Percentiles rank a stretch among this genome's conserved stretches.
phyloP scores from a whole-genome alignment of 2,113 vertebrate genomes.

The Pristiophorus japonicus region DNA sequence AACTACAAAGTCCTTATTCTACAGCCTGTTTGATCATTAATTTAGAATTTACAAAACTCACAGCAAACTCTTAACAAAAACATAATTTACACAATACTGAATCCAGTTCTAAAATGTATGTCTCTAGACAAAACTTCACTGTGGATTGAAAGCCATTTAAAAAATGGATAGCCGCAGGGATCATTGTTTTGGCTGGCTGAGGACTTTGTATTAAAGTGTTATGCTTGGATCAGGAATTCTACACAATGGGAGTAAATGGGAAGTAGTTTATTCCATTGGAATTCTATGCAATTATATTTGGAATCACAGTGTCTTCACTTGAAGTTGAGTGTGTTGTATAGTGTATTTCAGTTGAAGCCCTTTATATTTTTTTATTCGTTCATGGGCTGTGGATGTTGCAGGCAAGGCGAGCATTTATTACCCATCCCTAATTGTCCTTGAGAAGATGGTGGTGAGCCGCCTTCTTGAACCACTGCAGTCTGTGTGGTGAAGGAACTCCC shows the following conservation, averaged over 20 bases:
- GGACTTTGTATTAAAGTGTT: neutral
- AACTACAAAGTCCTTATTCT: neutral
- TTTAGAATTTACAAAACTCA: neutral
- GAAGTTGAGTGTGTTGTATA: neutral
- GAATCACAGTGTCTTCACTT: neutral
- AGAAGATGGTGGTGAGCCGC: too few relatives aligned
- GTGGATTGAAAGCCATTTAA: neutral
- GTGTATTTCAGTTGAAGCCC: neutral
- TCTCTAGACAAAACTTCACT: neutral
- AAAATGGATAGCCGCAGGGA: constrained; percentile 1
- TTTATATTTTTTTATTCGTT: too few relatives aligned
- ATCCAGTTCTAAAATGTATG: neutral
- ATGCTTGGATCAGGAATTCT: constrained; percentile 22
- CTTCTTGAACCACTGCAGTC: too few relatives aligned
- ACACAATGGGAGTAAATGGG: neutral
- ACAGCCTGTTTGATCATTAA: neutral
- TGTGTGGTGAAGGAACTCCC: too few relatives aligned
- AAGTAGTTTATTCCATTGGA: neutral
- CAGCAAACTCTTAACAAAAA: neutral
- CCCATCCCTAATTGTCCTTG: too few relatives aligned
- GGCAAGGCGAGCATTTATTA: too few relatives aligned
- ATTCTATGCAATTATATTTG: neutral
- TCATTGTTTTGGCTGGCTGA: neutral
- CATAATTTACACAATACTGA: neutral
- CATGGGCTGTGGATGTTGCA: too few relatives aligned